A percentile compares a stretch with the other conserved stretches of the same genome.
Evolutionary conservation across 2,888 invertebrate genomes (phyloP).

Genomic region (Seira ritae): DNA sequence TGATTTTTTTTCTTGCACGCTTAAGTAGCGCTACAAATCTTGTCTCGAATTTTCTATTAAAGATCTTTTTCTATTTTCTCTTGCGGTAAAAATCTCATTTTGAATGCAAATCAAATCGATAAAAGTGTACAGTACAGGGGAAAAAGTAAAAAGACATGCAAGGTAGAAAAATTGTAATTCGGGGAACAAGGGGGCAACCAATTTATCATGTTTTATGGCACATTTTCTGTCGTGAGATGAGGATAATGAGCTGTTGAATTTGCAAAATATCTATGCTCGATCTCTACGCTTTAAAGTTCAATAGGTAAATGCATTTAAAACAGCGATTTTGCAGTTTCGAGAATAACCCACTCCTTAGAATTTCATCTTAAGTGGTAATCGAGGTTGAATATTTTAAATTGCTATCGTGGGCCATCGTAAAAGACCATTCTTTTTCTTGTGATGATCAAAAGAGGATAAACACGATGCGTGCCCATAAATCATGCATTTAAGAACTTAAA

Average conservation of each 20-base stretch:
- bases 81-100: constrained; percentile 12
- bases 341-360: neutral
- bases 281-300: constrained; percentile 22
- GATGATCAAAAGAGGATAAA: neutral
- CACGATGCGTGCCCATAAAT: constrained; percentile 16
- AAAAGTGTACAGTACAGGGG: too few species aligned
- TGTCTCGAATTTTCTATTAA: too few species aligned
- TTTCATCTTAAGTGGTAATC: constrained; percentile 4
- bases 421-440: constrained; percentile 2
- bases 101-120: constrained; percentile 44
- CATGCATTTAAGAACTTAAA: neutral
- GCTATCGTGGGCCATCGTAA: constrained; percentile 15
- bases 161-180: neutral
- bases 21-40: neutral
- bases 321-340: neutral
- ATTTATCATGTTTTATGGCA: constrained; percentile 21
- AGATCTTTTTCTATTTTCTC: neutral
- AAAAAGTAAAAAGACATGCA: neutral
- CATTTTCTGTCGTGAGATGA: constrained; percentile 46
- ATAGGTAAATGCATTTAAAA: neutral
- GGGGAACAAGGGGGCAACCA: constrained; percentile 31
- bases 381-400: neutral
- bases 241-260: constrained; percentile 55
- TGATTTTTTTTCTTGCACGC: neutral
- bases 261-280: constrained; percentile 41